Percentiles rank a stretch among this genome's conserved stretches.
These are phyloP conservation scores for Corvus hawaiiensis DNA, from an alignment of 2,113 vertebrate genomes.

Conservation along the genomic window DNA sequence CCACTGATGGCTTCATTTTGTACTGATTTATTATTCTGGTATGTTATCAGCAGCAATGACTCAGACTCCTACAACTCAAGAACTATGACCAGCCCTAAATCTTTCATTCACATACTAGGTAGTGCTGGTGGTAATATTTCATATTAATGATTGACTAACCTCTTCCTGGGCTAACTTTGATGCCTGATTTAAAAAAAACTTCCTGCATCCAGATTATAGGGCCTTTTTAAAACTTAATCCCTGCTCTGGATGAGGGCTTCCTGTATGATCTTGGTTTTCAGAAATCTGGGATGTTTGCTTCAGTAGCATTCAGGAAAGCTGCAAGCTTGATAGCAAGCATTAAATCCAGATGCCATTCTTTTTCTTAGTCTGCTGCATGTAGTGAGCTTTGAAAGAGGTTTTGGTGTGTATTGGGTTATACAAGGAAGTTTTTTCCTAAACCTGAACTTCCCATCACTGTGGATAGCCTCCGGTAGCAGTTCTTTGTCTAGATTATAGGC, in stretches of 20 bases:
- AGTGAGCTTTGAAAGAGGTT: neutral
- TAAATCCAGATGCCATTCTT: neutral
- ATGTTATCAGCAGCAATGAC: neutral
- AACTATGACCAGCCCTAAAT: neutral
- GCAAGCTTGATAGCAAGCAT: neutral
- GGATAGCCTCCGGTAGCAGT: neutral
- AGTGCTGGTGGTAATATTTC: neutral
- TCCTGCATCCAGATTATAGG: neutral
- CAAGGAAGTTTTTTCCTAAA: neutral
- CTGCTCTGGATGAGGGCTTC: neutral
- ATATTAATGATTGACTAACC: neutral
- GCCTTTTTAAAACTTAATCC: neutral
- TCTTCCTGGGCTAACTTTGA: neutral
- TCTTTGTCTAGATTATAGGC: neutral
- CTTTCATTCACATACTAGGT: neutral
- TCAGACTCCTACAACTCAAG: neutral
- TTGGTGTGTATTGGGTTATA: neutral
- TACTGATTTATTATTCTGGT: neutral
- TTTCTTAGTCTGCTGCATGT: neutral
- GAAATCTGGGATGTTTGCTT: neutral
- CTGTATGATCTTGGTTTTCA: neutral
- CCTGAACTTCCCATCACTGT: neutral
- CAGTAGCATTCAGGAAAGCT: neutral
- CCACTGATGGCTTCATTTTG: neutral
- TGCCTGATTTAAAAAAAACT: neutral